These are phyloP conservation scores for Meleagris gallopavo DNA, from an alignment of 2,113 vertebrate species.

Conservation along the genomic window DNA sequence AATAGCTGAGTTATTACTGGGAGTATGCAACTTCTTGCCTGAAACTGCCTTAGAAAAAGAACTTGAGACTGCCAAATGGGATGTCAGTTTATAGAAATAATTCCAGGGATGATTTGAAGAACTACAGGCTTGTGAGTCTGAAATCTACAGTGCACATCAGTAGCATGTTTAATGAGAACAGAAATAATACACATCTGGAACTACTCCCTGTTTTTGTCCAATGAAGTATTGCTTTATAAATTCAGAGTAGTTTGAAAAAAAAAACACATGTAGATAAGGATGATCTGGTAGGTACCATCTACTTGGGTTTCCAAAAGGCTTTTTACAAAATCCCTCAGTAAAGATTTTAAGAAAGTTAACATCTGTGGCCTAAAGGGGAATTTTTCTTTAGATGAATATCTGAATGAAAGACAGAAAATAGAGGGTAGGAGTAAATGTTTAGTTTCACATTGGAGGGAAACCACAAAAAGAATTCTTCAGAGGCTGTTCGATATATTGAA, in stretches of 20 bases:
- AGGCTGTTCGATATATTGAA: not conserved
- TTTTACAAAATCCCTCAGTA: constrained; percentile 26
- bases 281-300: not conserved
- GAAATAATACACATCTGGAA: constrained; percentile 48
- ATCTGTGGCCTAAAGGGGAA: constrained; percentile 1
- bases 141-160: constrained; percentile 2
- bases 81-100: constrained; percentile 20
- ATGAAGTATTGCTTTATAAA: constrained; percentile 29
- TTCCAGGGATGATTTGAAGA: constrained; percentile 36
- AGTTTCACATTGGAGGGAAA: not conserved
- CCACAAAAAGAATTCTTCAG: not conserved
- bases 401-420: constrained; percentile 37
- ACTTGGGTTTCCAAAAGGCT: constrained; percentile 29
- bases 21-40: not conserved
- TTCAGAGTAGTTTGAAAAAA: constrained; percentile 12
- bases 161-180: constrained; percentile 28
- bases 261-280: not conserved
- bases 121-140: not conserved
- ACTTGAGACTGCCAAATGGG: not conserved
- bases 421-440: constrained; percentile 28
- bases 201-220: not conserved
- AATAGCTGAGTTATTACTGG: not conserved
- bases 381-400: constrained; percentile 54
- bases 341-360: constrained; percentile 42
- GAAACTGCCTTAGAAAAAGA: constrained; percentile 11